A percentile compares a stretch with the other conserved stretches of the same genome.
These are phyloP conservation scores for Heliornis fulica DNA, from an alignment of 2,113 vertebrate species.

Conservation along the genomic window DNA sequence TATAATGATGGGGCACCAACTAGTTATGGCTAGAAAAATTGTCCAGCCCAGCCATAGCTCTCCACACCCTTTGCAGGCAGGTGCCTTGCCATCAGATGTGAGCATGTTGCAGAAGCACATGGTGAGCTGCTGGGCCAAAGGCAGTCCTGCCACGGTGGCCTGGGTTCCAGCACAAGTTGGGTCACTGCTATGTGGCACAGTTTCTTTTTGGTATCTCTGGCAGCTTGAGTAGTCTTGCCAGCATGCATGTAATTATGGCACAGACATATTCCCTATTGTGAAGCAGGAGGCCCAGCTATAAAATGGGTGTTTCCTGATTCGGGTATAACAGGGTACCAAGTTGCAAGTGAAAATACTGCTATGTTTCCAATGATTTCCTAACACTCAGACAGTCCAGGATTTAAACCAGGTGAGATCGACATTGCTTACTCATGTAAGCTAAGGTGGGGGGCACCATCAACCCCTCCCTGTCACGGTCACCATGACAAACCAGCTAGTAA, in stretches of 20 bases:
- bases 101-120: rapidly evolving
- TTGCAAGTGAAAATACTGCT: not conserved
- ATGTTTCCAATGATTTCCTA: not conserved
- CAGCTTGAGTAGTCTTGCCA: not conserved
- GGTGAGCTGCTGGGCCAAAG: not conserved
- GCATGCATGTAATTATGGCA: not conserved
- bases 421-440: not conserved
- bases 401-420: not conserved
- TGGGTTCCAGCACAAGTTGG: not conserved
- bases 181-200: not conserved
- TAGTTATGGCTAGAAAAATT: not conserved
- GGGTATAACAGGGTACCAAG: not conserved
- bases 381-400: not conserved
- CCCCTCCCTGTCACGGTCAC: not conserved
- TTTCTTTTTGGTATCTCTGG: not conserved
- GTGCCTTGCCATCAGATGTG: rapidly evolving
- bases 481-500: rapidly evolving
- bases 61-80: rapidly evolving
- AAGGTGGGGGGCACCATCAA: rapidly evolving
- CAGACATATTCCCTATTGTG: not conserved
- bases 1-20: not conserved
- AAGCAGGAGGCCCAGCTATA: not conserved
- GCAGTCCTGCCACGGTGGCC: not conserved
- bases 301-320: not conserved
- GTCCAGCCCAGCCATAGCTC: not conserved